phyloP scores from a whole-genome alignment of 1,140 invertebrate species.

The Agrilus planipennis region DNA sequence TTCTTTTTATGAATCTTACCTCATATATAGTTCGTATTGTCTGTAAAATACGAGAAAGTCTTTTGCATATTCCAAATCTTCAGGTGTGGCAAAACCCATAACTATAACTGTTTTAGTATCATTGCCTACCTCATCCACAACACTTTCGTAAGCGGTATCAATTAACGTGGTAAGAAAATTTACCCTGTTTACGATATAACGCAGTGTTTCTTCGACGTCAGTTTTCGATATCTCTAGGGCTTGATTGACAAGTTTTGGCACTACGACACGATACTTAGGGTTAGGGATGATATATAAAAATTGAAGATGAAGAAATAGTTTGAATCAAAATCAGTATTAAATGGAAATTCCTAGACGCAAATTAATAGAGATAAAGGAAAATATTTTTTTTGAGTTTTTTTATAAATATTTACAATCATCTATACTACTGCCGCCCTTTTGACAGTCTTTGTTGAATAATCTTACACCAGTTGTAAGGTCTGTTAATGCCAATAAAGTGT shows the following conservation, averaged over 20 bases:
- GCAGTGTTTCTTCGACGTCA: constrained; percentile 39
- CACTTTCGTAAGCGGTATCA: constrained; percentile 34
- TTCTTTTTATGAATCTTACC: constrained; percentile 23
- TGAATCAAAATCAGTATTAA: neutral
- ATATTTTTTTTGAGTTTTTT: no score
- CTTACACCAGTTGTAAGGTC: constrained; percentile 50
- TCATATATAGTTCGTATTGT: constrained; percentile 47
- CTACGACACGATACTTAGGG: no score
- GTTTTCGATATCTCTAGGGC: constrained; percentile 40
- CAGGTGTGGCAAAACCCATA: constrained; percentile 12
- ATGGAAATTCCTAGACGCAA: no score
- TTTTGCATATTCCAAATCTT: constrained; percentile 37
- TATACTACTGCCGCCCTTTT: constrained; percentile 51
- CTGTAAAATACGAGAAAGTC: constrained; percentile 43
- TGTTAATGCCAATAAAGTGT: constrained; percentile 42
- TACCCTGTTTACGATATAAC: constrained; percentile 45
- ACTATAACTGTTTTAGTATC: neutral
- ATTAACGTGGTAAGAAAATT: constrained; percentile 47
- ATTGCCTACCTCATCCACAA: constrained; percentile 11
- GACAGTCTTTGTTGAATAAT: constrained; percentile 54
- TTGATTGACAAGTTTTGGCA: constrained; percentile 46
- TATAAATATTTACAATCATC: constrained; percentile 51
- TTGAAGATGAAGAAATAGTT: neutral
- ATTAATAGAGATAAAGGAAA: no score
- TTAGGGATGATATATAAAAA: no score